A percentile compares a stretch with the other conserved stretches of the same genome.
These are phyloP conservation scores for Empis livida DNA, from an alignment of 2,888 invertebrate species.

Conservation along the genomic window DNA sequence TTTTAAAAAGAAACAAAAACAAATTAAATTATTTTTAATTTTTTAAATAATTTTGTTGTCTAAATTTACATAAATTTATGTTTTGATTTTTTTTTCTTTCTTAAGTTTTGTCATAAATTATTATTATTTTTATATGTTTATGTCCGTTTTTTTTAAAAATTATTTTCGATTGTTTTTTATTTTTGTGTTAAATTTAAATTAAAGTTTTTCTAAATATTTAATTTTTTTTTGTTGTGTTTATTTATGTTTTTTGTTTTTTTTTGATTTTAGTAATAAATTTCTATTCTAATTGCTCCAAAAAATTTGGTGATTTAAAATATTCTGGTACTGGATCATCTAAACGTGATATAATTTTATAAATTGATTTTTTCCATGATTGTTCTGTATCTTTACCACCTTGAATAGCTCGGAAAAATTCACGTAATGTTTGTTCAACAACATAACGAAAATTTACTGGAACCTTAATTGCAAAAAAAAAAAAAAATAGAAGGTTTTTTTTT, in stretches of 20 bases:
- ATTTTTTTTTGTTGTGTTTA: not conserved
- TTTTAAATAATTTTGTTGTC: not conserved
- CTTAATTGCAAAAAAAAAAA: constrained; percentile 40
- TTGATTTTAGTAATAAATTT: constrained; percentile 1
- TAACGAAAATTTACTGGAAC: constrained; percentile 94
- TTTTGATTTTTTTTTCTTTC: constrained; percentile 9
- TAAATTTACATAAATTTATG: constrained; percentile 6
- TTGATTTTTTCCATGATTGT: constrained; percentile 99
- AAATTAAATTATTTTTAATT: not conserved
- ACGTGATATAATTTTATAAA: constrained; percentile 99
- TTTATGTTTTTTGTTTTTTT: constrained; percentile 2
- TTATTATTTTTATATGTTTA: constrained; percentile 11
- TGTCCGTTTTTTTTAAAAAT: too few relatives aligned
- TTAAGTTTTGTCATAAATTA: constrained; percentile 12
- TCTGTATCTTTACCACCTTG: constrained; percentile 93
- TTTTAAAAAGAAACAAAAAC: not conserved
- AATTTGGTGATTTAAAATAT: constrained; percentile 99
- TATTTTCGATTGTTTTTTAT: not conserved
- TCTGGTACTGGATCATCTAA: constrained; percentile 98
- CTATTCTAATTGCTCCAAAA: constrained; percentile 94
- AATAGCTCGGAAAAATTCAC: constrained; percentile 98
- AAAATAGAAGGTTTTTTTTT: too few relatives aligned
- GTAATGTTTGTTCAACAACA: constrained; percentile 93
- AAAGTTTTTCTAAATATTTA: not conserved
- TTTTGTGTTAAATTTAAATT: not conserved